A percentile compares a stretch with the other conserved stretches of the same genome.
These are phyloP conservation scores for Drosophila ezoana DNA, from an alignment of 2,888 invertebrate species.

Conservation along the genomic window DNA sequence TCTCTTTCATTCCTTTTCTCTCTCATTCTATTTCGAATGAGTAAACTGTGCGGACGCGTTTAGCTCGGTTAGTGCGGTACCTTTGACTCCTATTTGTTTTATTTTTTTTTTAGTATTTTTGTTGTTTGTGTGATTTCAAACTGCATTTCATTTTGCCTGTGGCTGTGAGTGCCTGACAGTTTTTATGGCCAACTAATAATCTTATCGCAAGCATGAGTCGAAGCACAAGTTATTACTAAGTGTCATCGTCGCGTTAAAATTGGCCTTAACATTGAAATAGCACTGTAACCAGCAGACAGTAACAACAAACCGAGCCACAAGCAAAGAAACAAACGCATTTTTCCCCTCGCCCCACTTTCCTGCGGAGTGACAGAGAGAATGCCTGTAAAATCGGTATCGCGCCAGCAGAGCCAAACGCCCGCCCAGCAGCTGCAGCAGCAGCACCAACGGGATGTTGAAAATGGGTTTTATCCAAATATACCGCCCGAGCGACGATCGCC, in stretches of 20 bases:
- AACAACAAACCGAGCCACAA: slow-evolving; percentile 9
- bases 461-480: slow-evolving; percentile 79
- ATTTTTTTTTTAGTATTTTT: slow-evolving; percentile 10
- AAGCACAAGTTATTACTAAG: slow-evolving; percentile 43
- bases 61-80: slow-evolving; percentile 1
- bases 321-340: slow-evolving; percentile 1
- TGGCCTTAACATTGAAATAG: slow-evolving; percentile 23
- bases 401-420: slow-evolving; percentile 71
- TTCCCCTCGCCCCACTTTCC: too few species aligned
- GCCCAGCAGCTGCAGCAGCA: slow-evolving; percentile 73
- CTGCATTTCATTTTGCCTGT: slow-evolving; percentile 10
- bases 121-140: slow-evolving; percentile 1
- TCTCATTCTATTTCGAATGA: slow-evolving; percentile 23
- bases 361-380: slow-evolving; percentile 21
- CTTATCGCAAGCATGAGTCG: slow-evolving; percentile 71
- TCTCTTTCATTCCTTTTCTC: slow-evolving; percentile 9
- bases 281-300: neutral
- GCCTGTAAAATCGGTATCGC: slow-evolving; percentile 63
- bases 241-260: slow-evolving; percentile 19
- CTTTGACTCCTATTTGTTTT: slow-evolving; percentile 11
- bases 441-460: slow-evolving; percentile 77
- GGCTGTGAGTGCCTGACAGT: slow-evolving; percentile 16
- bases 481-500: slow-evolving; percentile 68
- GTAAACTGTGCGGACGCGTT: slow-evolving; percentile 30
- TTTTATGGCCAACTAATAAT: slow-evolving; percentile 60